Evolutionary conservation across 2,797 vertebrate genomes (phyloP).

Genomic region (Sylvia borin): DNA sequence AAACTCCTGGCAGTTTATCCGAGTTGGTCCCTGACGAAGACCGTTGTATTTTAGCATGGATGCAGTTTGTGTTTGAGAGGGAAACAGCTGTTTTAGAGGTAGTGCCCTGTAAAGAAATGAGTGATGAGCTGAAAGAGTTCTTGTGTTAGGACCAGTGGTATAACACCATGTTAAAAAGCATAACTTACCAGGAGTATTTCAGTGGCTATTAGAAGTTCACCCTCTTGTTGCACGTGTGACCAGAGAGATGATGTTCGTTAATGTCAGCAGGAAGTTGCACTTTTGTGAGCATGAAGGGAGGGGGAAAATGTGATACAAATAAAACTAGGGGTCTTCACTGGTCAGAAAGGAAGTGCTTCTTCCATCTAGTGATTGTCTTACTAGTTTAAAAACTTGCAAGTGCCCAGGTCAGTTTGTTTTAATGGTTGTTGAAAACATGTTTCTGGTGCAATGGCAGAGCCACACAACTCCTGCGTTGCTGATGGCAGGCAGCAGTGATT

Average conservation of each 20-base stretch:
- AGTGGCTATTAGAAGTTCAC: background rate
- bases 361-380: background rate
- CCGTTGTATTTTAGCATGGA: background rate
- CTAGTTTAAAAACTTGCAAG: background rate
- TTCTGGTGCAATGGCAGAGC: background rate
- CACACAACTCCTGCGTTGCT: accelerated
- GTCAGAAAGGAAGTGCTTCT: background rate
- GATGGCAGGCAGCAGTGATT: background rate
- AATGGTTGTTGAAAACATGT: background rate
- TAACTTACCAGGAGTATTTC: background rate
- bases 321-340: background rate
- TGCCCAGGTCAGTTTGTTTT: background rate
- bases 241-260: background rate
- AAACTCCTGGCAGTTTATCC: background rate
- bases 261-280: background rate
- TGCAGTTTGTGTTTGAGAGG: background rate
- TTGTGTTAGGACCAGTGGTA: background rate
- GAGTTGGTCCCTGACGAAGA: background rate
- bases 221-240: background rate
- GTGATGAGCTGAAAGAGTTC: background rate
- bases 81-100: background rate
- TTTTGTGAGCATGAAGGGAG: background rate
- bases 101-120: background rate
- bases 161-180: background rate
- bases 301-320: background rate